Percentiles rank a stretch among this genome's conserved stretches.
Evolutionary conservation across 92 coral and sea anemone genomes (phyloP).

Genomic region (Palythoa grandis): DNA sequence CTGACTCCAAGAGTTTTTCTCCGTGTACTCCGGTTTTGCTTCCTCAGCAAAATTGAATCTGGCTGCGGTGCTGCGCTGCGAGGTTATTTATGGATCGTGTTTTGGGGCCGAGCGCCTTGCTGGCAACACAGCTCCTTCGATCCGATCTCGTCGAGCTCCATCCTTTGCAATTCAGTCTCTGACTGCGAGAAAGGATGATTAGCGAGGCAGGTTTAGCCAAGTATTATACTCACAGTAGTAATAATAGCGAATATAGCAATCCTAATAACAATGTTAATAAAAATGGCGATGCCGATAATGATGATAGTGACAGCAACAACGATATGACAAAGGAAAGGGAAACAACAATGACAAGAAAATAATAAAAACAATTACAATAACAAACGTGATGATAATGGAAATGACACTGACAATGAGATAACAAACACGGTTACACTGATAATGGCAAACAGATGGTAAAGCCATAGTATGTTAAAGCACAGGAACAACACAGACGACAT

Average conservation of each 20-base stretch:
- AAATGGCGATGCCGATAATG: neutral
- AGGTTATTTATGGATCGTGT: too few species aligned
- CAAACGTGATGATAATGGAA: neutral
- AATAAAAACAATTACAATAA: neutral
- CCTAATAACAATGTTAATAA: neutral
- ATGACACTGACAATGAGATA: neutral
- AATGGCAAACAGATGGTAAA: neutral
- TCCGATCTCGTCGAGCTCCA: too few species aligned
- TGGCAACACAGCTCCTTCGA: too few species aligned
- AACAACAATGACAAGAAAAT: neutral
- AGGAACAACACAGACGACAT: neutral
- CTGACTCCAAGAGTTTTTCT: too few species aligned
- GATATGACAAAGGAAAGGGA: too few species aligned
- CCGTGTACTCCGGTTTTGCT: too few species aligned
- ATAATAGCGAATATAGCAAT: neutral
- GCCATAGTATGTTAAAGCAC: neutral
- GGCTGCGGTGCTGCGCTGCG: too few species aligned
- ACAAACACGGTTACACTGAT: neutral
- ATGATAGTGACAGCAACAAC: too few species aligned
- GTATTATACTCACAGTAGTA: neutral
- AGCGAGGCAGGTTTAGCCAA: neutral
- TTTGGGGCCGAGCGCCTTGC: too few species aligned
- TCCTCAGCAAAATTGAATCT: too few species aligned
- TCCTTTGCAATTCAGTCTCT: too few species aligned
- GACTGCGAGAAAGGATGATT: too few species aligned